Evolutionary conservation across 2,888 invertebrate genomes (phyloP).

Genomic region (Argyra leucocephala): DNA sequence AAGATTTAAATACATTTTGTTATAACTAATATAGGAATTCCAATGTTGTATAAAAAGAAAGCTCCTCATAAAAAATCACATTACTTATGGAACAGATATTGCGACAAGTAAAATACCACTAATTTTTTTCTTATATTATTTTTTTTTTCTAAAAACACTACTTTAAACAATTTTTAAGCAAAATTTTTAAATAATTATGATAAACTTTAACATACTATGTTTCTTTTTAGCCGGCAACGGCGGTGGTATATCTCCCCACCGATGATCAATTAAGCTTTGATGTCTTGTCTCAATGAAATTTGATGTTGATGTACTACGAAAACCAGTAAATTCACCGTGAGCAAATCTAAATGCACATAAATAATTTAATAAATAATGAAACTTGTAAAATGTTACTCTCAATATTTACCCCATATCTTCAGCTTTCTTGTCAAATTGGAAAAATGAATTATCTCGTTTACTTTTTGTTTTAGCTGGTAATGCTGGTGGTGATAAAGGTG

Average conservation of each 20-base stretch:
- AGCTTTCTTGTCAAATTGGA: background rate
- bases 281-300: slow-evolving; percentile 42
- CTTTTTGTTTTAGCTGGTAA: slow-evolving; percentile 48
- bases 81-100: too few species aligned
- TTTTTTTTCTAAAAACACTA: background rate
- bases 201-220: slow-evolving; percentile 64
- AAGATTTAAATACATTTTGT: too few species aligned
- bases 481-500: slow-evolving; percentile 44
- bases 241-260: slow-evolving; percentile 57
- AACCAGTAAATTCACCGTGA: slow-evolving; percentile 19
- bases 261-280: slow-evolving; percentile 40
- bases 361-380: background rate
- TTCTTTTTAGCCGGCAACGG: slow-evolving; percentile 88
- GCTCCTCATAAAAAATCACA: too few species aligned
- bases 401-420: background rate
- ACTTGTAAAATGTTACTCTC: background rate
- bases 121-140: background rate
- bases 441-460: background rate
- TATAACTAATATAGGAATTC: too few species aligned
- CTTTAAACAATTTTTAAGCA: too few species aligned
- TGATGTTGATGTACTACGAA: slow-evolving; percentile 21
- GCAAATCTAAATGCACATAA: slow-evolving; percentile 7
- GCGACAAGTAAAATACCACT: background rate
- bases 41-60: too few species aligned
- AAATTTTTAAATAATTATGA: too few species aligned